Evolutionary conservation across 1,140 invertebrate genomes (phyloP), one percentile per base, ranked within the genome.

Genomic region (Micrasema longulum): DNA sequence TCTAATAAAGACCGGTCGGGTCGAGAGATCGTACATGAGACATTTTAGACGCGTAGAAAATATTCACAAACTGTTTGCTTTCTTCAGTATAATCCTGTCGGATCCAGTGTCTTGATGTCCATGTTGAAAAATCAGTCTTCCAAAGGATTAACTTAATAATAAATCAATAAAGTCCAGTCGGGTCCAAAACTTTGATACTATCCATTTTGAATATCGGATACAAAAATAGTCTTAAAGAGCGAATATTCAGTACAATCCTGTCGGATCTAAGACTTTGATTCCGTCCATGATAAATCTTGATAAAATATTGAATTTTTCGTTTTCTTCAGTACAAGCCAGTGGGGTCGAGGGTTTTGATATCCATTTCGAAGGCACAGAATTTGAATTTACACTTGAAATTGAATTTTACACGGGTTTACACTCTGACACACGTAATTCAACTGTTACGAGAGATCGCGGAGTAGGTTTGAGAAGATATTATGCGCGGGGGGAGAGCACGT

Each of bases 81-180:
- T 18, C 16, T 55, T 14, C 7, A 12, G 16, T 7, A 38, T 9
- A 60, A 60, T 60, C 26, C n/a, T n/a, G n/a, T n/a, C 2, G 26
- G 26, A 31, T 31, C 26, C 7, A 7, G 26, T 4, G 26, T 31
- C 26, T 31, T 31, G 26, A 31, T 31, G 7, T 31, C 26, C 26
- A 7, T 31, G 26, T 4, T 31, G 26, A 31, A 31, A 31, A 31
- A 31, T 31, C 26, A 31, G 26, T 31, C 26, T 31, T 31, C 7
- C 7, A 31, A 4, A 4, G 26, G 7, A 60, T 11, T 20, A 16
- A 7, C 26, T 55, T 38, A 10, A 3, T 48, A 10, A 0, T 50
- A 26, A 22, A 62, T 70, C 41, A 70, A 26, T 70, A 70, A 2
- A 70, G 36, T 35, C 68, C 68, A 14, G 68, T 70, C 20, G 68